Evolutionary conservation across 2,888 invertebrate species (phyloP).

Genomic region (Callimorpha dominula): DNA sequence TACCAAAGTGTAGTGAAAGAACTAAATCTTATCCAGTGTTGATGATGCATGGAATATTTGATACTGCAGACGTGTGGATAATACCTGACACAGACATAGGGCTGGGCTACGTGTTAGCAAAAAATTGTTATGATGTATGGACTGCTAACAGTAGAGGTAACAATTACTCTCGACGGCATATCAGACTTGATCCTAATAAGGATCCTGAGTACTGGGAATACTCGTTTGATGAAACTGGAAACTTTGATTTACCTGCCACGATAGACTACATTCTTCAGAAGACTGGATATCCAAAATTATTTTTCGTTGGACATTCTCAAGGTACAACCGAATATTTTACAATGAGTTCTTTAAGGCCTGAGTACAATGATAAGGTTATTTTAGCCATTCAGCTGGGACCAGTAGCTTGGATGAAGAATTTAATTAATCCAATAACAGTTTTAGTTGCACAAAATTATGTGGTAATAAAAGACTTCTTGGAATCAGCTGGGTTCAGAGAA

Average conservation of each 20-base stretch:
- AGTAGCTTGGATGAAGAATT: conserved; percentile 84
- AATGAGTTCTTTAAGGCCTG: conserved; percentile 82
- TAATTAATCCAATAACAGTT: conserved; percentile 65
- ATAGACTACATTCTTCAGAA: conserved; percentile 68
- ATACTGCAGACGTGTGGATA: conserved; percentile 71
- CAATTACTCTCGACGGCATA: conserved; percentile 87
- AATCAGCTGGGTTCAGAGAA: conserved; percentile 86
- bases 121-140: conserved; percentile 85
- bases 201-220: conserved; percentile 83
- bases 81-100: conserved; percentile 62
- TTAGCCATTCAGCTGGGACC: conserved; percentile 79
- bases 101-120: conserved; percentile 74
- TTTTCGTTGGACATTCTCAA: conserved; percentile 90
- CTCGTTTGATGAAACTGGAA: conserved; percentile 90
- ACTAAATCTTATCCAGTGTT: conserved; percentile 62
- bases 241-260: conserved; percentile 90
- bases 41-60: conserved; percentile 69
- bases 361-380: conserved; percentile 87
- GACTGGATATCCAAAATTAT: conserved; percentile 85
- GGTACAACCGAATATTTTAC: conserved; percentile 88
- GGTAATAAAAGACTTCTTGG: conserved; percentile 58
- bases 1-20: conserved; percentile 59
- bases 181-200: conserved; percentile 68
- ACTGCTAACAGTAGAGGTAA: conserved; percentile 87
- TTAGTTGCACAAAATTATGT: conserved; percentile 52